These are phyloP conservation scores for Byasa hedistus DNA, from an alignment of 2,888 invertebrate species.

Conservation along the genomic window DNA sequence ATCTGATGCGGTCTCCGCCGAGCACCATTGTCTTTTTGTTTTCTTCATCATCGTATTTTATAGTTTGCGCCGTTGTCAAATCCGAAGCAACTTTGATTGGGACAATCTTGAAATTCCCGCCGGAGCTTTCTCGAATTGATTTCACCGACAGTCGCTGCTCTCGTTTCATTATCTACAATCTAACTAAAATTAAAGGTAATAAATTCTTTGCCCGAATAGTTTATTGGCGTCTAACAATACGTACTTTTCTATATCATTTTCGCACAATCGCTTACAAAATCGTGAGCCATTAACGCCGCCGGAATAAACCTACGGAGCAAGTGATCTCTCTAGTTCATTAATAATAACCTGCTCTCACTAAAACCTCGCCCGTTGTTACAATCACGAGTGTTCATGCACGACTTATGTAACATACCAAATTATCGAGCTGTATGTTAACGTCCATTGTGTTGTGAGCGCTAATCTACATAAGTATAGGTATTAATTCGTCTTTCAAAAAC, in stretches of 20 bases:
- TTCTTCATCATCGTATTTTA: constrained; percentile 38
- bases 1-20: constrained; percentile 55
- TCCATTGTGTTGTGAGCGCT: constrained; percentile 69
- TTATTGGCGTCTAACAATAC: constrained; percentile 50
- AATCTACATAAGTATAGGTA: constrained; percentile 79
- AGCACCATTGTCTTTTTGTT: constrained; percentile 59
- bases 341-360: constrained; percentile 65
- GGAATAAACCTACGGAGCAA: constrained; percentile 46
- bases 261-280: constrained; percentile 61
- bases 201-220: constrained; percentile 51
- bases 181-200: constrained; percentile 62
- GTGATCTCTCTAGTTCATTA: constrained; percentile 68
- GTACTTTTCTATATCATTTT: constrained; percentile 51
- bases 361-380: constrained; percentile 61
- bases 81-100: constrained; percentile 38
- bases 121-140: constrained; percentile 16
- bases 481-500: constrained; percentile 77
- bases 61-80: constrained; percentile 36
- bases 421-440: constrained; percentile 69
- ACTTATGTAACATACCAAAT: constrained; percentile 71
- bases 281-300: constrained; percentile 68
- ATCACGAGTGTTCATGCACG: constrained; percentile 65
- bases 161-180: constrained; percentile 47
- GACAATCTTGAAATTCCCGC: constrained; percentile 7
- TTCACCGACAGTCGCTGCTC: constrained; percentile 35